These are phyloP conservation scores for Bos taurus DNA, from an alignment of 2,113 vertebrate genomes.

Conservation along the genomic window ARS-UCD2.0 NC_037333.1:64715501-64716000, in stretches of 20 bases:
- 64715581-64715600: not conserved
- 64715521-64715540: not conserved
- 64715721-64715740: not conserved
- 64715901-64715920: not conserved
- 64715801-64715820: fast-evolving
- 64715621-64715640: not conserved
- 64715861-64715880: not conserved
- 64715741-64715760: not conserved
- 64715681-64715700: not conserved
- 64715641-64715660: not conserved
- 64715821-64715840: not conserved
- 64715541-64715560: not conserved
- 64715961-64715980: not conserved
- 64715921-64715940: not conserved
- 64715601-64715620: not conserved
- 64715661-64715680: not conserved
- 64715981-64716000: not conserved
- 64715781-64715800: not conserved
- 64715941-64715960: not conserved
- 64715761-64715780: not conserved
- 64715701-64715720: not conserved
- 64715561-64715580: not conserved
- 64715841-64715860: not conserved
- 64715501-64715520: not conserved
- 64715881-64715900: not conserved